phyloP scores from a whole-genome alignment of 2,113 vertebrate species.

The Urocitellus parryii region DNA sequence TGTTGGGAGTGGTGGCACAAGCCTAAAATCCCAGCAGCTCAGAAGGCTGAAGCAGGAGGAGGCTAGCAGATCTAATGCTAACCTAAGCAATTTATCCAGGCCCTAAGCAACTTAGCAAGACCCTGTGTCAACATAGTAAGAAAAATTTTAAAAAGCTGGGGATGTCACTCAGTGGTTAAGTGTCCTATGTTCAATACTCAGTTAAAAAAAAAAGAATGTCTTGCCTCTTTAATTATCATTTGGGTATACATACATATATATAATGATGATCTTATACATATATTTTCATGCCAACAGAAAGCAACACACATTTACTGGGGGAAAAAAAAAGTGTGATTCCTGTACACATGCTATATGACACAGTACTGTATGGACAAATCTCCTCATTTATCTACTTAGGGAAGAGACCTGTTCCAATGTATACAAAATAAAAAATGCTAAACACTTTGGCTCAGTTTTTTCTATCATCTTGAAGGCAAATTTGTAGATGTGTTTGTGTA shows the following conservation, averaged over 20 bases:
- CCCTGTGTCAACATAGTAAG: too few species aligned
- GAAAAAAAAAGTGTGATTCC: not conserved
- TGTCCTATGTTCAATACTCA: too few species aligned
- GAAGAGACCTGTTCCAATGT: not conserved
- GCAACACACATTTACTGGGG: not conserved
- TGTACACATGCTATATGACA: not conserved
- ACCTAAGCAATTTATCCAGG: too few species aligned
- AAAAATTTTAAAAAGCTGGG: too few species aligned
- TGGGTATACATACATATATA: not conserved
- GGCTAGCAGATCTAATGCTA: too few species aligned
- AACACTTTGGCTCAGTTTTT: conserved; percentile 27
- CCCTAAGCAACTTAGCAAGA: too few species aligned
- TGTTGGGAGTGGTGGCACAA: too few species aligned
- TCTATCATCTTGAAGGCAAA: conserved; percentile 53
- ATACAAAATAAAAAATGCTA: not conserved
- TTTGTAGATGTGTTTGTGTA: conserved; percentile 50
- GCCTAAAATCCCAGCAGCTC: too few species aligned
- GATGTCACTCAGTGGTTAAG: too few species aligned
- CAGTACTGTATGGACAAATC: not conserved
- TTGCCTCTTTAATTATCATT: not conserved
- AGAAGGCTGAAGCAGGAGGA: too few species aligned
- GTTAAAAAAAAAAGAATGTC: too few species aligned
- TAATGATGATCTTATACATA: not conserved
- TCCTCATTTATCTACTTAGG: not conserved
- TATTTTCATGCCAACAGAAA: not conserved